These are phyloP conservation scores for Tinamus guttatus DNA, from an alignment of 2,113 vertebrate species.

Conservation along the genomic window DNA sequence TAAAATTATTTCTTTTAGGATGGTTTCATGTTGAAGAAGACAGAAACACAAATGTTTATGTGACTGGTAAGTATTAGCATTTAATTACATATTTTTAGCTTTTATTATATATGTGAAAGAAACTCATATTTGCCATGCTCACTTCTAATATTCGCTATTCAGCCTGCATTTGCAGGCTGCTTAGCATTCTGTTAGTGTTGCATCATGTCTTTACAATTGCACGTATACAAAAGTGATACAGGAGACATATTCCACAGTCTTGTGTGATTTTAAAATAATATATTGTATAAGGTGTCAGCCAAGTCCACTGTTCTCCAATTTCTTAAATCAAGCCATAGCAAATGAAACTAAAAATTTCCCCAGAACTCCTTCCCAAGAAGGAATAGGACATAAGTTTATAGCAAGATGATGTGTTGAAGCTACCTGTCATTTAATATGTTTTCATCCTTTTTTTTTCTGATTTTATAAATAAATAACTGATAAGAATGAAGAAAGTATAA, in stretches of 20 bases:
- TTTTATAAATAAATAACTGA: neutral
- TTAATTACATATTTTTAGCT: neutral
- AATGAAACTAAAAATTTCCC: neutral
- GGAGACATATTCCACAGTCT: neutral
- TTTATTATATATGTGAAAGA: neutral
- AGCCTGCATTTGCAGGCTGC: neutral
- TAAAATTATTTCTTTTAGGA: slow-evolving; percentile 76
- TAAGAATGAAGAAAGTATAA: neutral
- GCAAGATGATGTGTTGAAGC: neutral
- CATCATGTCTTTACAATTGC: neutral
- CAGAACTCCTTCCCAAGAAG: neutral
- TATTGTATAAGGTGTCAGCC: neutral
- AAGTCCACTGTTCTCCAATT: neutral
- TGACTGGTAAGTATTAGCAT: slow-evolving; percentile 84
- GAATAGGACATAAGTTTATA: neutral
- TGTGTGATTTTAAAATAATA: neutral
- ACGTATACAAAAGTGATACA: neutral
- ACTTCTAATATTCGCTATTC: neutral
- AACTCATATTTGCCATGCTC: accelerated
- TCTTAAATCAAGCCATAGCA: neutral
- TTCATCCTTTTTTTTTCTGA: neutral
- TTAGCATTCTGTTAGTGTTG: neutral
- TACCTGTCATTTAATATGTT: neutral
- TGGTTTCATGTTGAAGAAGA: slow-evolving; percentile 95
- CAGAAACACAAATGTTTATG: slow-evolving; percentile 96